Evolutionary conservation across 2,113 vertebrate species (phyloP).

Genomic region (Myotis brandtii): DNA sequence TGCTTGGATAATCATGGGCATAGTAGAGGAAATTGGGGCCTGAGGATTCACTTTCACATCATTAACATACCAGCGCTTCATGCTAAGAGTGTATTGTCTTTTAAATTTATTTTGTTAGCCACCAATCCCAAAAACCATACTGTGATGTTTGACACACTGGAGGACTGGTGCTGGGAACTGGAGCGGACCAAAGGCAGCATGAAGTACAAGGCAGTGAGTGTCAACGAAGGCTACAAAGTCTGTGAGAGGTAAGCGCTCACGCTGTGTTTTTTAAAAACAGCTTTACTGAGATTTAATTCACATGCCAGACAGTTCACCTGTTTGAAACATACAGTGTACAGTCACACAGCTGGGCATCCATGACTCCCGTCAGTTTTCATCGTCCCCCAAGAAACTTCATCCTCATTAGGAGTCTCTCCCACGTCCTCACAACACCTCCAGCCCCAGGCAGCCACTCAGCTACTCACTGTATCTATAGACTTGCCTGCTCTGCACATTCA

Average conservation of each 20-base stretch:
- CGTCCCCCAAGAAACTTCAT: background rate
- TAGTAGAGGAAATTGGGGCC: background rate
- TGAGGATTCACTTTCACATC: background rate
- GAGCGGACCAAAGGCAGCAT: constrained; percentile 89
- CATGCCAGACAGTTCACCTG: fast-evolving
- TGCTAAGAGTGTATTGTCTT: background rate
- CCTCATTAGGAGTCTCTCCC: background rate
- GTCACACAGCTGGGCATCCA: background rate
- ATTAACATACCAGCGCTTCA: background rate
- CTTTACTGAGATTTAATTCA: background rate
- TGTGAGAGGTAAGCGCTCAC: constrained; percentile 85
- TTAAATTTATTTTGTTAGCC: constrained; percentile 69
- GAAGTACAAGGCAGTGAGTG: constrained; percentile 87
- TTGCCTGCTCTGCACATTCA: background rate
- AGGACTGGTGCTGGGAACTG: constrained; percentile 91
- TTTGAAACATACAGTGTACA: background rate
- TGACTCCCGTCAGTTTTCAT: background rate
- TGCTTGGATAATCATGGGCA: background rate
- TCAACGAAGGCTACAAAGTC: constrained; percentile 88
- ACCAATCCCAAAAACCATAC: constrained; percentile 83
- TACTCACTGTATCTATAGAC: background rate
- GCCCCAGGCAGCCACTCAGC: no score
- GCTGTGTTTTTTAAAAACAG: no score
- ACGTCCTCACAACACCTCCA: no score
- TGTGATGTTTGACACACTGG: constrained; percentile 89